Conservation (phyloP, 2,113 vertebrate species). For the Cephalopterus ornatus region DNA sequence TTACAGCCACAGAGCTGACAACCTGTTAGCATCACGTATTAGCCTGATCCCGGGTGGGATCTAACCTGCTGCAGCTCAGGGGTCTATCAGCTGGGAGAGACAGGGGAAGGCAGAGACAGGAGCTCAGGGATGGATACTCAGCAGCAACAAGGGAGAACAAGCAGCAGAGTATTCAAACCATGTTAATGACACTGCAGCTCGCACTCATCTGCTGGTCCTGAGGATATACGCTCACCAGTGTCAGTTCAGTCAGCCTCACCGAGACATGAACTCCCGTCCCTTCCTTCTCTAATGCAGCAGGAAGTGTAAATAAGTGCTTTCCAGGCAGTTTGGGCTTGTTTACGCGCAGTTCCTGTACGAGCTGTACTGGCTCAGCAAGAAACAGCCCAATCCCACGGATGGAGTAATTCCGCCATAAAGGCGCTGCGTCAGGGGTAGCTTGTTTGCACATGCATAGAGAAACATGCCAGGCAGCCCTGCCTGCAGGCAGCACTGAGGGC, state of each 20-base stretch:
- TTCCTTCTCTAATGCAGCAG: neutral
- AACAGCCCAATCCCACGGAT: neutral
- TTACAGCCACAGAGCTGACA: neutral
- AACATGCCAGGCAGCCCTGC: neutral
- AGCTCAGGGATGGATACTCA: neutral
- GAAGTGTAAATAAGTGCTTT: conserved; percentile 25
- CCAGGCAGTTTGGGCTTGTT: neutral
- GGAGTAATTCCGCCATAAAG: neutral
- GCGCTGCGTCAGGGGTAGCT: neutral
- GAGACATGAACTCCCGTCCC: neutral
- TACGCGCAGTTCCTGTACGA: neutral
- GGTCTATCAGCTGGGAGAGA: neutral
- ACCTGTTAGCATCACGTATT: conserved; percentile 18
- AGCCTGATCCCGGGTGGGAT: neutral
- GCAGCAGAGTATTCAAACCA: neutral
- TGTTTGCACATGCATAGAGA: neutral
- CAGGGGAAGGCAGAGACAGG: neutral
- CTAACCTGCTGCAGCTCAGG: neutral
- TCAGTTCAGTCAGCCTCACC: neutral
- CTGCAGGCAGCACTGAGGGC: neutral
- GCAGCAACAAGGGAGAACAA: neutral
- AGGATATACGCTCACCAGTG: neutral
- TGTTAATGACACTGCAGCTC: neutral
- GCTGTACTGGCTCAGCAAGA: conserved; percentile 24
- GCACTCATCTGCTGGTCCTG: neutral